Percentiles rank a stretch among this genome's conserved stretches.
phyloP scores from a whole-genome alignment of 2,797 vertebrate genomes.

The Alexandromys oeconomus region DNA sequence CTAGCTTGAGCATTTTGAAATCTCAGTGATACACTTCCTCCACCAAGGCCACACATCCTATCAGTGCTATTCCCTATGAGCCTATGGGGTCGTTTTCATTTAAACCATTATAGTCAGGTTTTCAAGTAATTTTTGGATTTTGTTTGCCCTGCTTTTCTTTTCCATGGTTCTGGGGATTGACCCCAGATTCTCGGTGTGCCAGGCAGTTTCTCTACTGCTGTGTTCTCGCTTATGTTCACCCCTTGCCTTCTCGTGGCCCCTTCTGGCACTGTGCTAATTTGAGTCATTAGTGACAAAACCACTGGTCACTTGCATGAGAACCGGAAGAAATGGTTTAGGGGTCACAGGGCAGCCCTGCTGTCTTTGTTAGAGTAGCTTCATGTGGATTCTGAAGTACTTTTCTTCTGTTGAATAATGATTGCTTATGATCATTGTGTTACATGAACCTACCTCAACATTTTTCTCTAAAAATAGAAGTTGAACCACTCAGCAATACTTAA shows the following conservation, averaged over 20 bases:
- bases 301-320: not conserved
- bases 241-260: not conserved
- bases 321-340: conserved; percentile 21
- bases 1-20: not conserved
- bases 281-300: not conserved
- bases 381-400: not conserved
- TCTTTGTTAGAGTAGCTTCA: not conserved
- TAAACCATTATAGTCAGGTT: not conserved
- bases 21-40: not conserved
- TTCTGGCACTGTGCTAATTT: not conserved
- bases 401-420: not conserved
- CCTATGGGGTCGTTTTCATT: not conserved
- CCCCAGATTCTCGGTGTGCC: too few relatives aligned
- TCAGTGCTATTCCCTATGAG: too few relatives aligned
- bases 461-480: not conserved
- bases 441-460: not conserved
- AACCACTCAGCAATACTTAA: conserved; percentile 15
- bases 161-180: not conserved
- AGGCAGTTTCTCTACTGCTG: too few relatives aligned
- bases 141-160: not conserved
- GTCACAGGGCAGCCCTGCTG: not conserved
- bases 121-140: conserved; percentile 24
- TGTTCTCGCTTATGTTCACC: not conserved
- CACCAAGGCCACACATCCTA: not conserved
- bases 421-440: not conserved